A percentile compares a stretch with the other conserved stretches of the same genome.
Conservation (phyloP, 2,888 invertebrate genomes). For the Scelioninae gen. 2 region DNA sequence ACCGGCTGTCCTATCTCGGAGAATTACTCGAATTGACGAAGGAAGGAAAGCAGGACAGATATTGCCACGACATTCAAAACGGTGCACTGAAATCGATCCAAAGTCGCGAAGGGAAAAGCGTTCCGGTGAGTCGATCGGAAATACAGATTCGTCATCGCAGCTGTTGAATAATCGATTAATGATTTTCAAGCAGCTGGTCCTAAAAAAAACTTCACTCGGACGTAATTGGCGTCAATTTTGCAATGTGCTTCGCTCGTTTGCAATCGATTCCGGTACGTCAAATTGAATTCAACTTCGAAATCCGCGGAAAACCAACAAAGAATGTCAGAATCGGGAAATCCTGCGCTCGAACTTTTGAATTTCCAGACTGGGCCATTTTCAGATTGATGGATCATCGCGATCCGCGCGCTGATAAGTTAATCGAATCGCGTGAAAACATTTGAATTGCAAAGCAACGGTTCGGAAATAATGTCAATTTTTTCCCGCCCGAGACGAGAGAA, state of each 20-base stretch:
- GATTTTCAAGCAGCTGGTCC: constrained; percentile 1
- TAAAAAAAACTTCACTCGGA: constrained; percentile 13
- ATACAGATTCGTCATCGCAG: constrained; percentile 18
- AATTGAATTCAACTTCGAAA: constrained; percentile 36
- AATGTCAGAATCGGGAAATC: neutral
- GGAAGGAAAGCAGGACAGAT: too few species aligned
- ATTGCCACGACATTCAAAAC: too few species aligned
- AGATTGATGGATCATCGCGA: too few species aligned
- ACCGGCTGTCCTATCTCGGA: too few species aligned
- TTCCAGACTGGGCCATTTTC: too few species aligned
- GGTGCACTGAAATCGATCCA: neutral
- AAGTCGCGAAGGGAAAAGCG: neutral
- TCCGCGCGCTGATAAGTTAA: constrained; percentile 11
- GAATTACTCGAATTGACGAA: too few species aligned
- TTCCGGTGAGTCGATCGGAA: neutral
- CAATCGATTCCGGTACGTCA: constrained; percentile 27
- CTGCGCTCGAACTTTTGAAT: neutral
- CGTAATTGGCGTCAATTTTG: constrained; percentile 34
- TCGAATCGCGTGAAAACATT: constrained; percentile 20
- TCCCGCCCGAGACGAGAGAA: neutral
- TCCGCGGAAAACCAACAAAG: neutral
- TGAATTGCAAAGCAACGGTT: constrained; percentile 13
- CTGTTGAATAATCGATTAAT: too few species aligned
- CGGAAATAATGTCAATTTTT: neutral
- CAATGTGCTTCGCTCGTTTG: constrained; percentile 29